Conservation (phyloP, 2,797 vertebrate species). For the Spinibarbus caldwelli region DNA sequence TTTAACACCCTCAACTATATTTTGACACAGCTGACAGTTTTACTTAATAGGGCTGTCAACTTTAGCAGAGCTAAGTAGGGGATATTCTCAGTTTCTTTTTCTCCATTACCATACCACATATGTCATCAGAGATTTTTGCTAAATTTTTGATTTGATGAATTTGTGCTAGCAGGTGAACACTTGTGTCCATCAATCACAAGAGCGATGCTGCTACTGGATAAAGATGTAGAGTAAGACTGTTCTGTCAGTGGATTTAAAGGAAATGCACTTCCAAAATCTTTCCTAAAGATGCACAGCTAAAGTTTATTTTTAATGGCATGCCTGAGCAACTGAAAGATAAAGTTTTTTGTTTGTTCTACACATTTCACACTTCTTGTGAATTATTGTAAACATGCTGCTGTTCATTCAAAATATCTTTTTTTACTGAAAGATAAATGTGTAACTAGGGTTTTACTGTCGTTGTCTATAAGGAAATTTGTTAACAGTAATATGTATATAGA, state of each 20-base stretch:
- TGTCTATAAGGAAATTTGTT: no score
- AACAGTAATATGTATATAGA: neutral
- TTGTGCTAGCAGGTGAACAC: neutral
- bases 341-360: neutral
- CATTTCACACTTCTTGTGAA: no score
- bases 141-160: neutral
- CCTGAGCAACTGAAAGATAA: neutral
- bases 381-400: no score
- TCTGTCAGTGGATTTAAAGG: no score
- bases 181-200: neutral
- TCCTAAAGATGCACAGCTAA: neutral
- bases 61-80: neutral
- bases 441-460: no score
- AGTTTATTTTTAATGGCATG: neutral
- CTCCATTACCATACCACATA: neutral
- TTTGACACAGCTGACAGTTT: neutral
- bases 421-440: no score
- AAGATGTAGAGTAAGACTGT: no score
- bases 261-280: neutral
- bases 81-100: neutral
- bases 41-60: neutral
- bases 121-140: neutral
- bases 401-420: no score
- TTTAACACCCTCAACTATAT: neutral
- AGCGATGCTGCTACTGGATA: no score